Evolutionary conservation across 2,888 invertebrate genomes (phyloP).

Genomic region (Dolomedes plantarius): DNA sequence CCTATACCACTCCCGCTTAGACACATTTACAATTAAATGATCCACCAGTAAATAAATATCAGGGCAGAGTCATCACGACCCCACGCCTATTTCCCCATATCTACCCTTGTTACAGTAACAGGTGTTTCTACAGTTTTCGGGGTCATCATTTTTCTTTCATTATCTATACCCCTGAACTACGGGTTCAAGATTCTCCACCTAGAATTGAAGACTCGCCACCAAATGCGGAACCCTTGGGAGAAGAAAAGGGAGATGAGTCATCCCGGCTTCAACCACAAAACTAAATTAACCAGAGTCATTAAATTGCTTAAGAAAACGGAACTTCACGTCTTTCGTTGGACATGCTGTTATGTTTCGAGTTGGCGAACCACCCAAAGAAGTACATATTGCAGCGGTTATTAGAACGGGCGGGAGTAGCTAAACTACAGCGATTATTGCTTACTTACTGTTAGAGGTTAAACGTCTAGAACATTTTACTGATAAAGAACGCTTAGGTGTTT

Average conservation of each 20-base stretch:
- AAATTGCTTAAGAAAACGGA: conserved; percentile 3
- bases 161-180: not conserved
- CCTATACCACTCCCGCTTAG: too few relatives aligned
- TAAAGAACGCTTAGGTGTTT: not conserved
- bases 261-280: not conserved
- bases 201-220: not conserved
- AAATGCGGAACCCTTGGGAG: not conserved
- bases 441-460: too few relatives aligned
- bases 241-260: conserved; percentile 15
- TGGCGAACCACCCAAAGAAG: not conserved
- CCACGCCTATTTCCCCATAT: too few relatives aligned
- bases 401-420: not conserved
- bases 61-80: too few relatives aligned
- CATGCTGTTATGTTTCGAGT: not conserved
- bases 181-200: conserved; percentile 14
- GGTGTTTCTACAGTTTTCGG: not conserved
- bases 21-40: too few relatives aligned
- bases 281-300: conserved; percentile 2
- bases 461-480: too few relatives aligned
- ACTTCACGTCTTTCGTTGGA: not conserved
- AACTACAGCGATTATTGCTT: not conserved
- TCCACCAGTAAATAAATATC: too few relatives aligned
- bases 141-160: not conserved
- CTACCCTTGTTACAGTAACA: conserved; percentile 7
- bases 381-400: not conserved